Evolutionary conservation across 1,140 invertebrate genomes (phyloP).

Genomic region (Dufourea novaeangliae): DNA sequence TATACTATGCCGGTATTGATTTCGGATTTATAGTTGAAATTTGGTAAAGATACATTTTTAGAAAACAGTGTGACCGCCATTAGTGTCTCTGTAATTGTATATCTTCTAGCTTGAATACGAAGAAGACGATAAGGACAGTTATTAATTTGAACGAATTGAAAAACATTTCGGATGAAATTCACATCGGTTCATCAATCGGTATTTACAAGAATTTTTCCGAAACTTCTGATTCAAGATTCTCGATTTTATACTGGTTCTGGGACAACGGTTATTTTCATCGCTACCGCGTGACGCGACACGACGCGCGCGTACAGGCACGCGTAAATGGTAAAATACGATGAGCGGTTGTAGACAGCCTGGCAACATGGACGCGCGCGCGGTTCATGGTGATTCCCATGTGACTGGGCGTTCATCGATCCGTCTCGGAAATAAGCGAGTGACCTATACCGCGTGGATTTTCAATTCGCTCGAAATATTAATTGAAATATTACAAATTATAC

Average conservation of each 20-base stretch:
- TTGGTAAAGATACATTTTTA: no score
- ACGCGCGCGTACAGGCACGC: not conserved
- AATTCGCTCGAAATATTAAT: conserved; percentile 8
- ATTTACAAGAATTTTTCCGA: no score
- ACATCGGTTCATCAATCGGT: no score
- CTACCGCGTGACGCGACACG: not conserved
- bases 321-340: conserved; percentile 35
- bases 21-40: no score
- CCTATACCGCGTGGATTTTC: conserved; percentile 36
- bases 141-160: no score
- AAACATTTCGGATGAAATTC: no score
- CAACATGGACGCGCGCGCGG: conserved; percentile 30
- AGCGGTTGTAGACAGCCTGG: conserved; percentile 34
- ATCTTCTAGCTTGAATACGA: no score
- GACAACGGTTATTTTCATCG: not conserved
- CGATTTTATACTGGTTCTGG: not conserved
- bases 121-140: no score
- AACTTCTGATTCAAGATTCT: no score
- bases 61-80: no score
- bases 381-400: conserved; percentile 50
- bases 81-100: no score
- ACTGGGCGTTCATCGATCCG: conserved; percentile 44
- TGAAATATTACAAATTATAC: not conserved
- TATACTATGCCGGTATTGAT: no score
- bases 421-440: conserved; percentile 26